Conservation (phyloP, 1,140 invertebrate species). For the Armadillidium nasatum region DNA sequence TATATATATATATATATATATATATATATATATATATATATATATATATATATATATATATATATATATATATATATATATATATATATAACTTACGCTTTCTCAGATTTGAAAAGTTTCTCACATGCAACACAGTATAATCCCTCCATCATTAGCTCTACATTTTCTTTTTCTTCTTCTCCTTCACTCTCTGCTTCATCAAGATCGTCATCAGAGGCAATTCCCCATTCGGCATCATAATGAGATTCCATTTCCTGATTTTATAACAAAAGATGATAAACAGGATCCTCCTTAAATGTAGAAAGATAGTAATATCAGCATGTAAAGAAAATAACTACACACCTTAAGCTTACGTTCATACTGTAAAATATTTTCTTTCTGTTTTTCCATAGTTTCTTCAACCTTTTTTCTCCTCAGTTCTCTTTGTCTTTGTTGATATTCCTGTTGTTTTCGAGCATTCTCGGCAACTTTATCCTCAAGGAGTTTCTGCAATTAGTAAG, state of each 20-base stretch:
- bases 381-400: background rate
- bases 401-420: background rate
- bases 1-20: too few relatives aligned
- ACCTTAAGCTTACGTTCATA: background rate
- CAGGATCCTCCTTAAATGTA: too few relatives aligned
- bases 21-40: too few relatives aligned
- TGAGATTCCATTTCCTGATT: conserved; percentile 1
- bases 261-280: too few relatives aligned
- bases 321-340: background rate
- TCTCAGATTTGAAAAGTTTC: conserved; percentile 4
- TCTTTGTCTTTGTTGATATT: background rate
- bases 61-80: too few relatives aligned
- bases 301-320: background rate
- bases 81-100: background rate
- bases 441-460: background rate
- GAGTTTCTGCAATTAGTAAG: background rate
- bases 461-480: background rate
- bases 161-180: background rate
- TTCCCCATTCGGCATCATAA: background rate
- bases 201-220: background rate
- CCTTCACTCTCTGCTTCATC: background rate
- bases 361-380: background rate
- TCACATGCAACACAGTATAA: background rate
- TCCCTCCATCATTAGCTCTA: background rate
- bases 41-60: too few relatives aligned